Conservation (phyloP, 2,888 invertebrate species). For the Branchinecta sandiegonensis region DNA sequence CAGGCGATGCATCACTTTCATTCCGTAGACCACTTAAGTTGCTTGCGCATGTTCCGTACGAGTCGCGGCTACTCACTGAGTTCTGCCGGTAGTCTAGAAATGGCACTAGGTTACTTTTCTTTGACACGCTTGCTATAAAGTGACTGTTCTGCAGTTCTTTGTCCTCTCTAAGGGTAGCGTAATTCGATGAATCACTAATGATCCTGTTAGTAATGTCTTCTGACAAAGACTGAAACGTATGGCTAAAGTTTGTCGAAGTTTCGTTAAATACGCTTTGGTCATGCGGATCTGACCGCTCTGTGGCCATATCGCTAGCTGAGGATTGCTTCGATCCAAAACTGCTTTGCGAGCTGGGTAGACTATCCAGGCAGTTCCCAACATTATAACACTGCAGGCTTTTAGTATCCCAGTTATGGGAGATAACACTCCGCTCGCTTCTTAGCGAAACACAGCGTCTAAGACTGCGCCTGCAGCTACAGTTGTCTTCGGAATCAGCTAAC, state of each 20-base stretch:
- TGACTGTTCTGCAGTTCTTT: neutral
- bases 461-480: neutral
- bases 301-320: neutral
- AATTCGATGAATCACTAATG: neutral
- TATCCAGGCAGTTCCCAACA: neutral
- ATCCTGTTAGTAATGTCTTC: neutral
- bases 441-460: conserved; percentile 4
- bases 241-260: too few species aligned
- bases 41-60: conserved; percentile 3
- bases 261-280: neutral
- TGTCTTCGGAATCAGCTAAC: neutral
- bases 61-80: neutral
- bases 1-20: too few species aligned
- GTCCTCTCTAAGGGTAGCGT: neutral
- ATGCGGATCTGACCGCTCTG: neutral
- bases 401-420: neutral
- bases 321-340: neutral
- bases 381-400: neutral
- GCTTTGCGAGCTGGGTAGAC: neutral
- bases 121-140: too few species aligned
- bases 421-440: neutral
- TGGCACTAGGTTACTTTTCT: neutral
- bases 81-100: neutral
- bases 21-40: neutral
- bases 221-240: neutral